Conservation (phyloP, 92 coral and sea anemone species). For the Chrysogorgia sp. region DNA sequence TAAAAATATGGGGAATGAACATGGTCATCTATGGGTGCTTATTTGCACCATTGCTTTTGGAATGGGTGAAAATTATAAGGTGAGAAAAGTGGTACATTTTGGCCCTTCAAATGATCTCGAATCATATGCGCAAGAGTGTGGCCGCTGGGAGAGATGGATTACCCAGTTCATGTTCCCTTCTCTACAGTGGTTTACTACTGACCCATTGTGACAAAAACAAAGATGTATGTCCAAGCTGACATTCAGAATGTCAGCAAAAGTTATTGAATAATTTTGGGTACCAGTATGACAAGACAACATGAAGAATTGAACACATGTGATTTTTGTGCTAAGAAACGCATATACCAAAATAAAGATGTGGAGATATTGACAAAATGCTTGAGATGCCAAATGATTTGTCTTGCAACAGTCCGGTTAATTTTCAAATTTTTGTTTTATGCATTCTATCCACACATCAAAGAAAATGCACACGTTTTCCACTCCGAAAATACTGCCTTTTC, state of each 20-base stretch:
- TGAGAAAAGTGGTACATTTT: slow-evolving; percentile 31
- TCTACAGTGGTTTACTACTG: slow-evolving; percentile 43
- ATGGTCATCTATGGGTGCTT: slow-evolving; percentile 30
- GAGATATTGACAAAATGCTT: neutral
- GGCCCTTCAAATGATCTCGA: slow-evolving; percentile 25
- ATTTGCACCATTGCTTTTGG: slow-evolving; percentile 30
- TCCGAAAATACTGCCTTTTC: slow-evolving; percentile 18
- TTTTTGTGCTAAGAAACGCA: slow-evolving; percentile 54
- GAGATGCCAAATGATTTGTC: slow-evolving; percentile 1
- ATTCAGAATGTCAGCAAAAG: slow-evolving; percentile 47
- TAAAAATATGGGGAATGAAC: slow-evolving; percentile 8
- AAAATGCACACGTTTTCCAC: too few relatives aligned
- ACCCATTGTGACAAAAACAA: slow-evolving; percentile 40
- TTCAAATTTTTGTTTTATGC: too few relatives aligned
- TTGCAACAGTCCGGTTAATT: neutral
- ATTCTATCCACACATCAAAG: too few relatives aligned
- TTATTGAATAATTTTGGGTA: slow-evolving; percentile 39
- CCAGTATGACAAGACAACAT: slow-evolving; percentile 5
- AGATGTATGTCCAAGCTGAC: slow-evolving; percentile 28
- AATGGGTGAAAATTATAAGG: slow-evolving; percentile 16
- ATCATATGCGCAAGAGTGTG: slow-evolving; percentile 16
- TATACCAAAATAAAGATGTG: slow-evolving; percentile 30
- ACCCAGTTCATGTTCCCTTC: slow-evolving; percentile 41
- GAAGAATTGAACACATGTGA: slow-evolving; percentile 36
- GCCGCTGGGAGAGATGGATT: slow-evolving; percentile 49